Percentiles rank a stretch among this genome's conserved stretches.
Evolutionary conservation across 2,888 invertebrate genomes (phyloP).

Genomic region (Phortica magna): DNA sequence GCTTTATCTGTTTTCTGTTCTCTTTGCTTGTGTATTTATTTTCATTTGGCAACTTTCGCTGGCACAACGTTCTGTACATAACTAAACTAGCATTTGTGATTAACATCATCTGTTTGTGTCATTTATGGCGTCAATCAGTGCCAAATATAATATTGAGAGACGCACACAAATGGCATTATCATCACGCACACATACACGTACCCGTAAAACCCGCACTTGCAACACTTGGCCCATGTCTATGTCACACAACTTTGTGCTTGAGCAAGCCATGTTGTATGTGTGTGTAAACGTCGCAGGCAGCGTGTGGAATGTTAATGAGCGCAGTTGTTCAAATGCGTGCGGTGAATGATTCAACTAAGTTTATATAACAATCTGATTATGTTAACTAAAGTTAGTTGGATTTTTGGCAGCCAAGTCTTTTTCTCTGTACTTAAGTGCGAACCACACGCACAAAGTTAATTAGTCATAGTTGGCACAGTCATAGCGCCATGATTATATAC

Average conservation of each 20-base stretch:
- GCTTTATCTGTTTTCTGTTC: too few relatives aligned
- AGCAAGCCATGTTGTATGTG: background rate
- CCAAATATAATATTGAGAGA: slow-evolving; percentile 33
- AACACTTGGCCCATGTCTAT: background rate
- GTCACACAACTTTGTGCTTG: background rate
- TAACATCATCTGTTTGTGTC: slow-evolving; percentile 48
- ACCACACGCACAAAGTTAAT: slow-evolving; percentile 27
- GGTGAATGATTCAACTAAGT: background rate
- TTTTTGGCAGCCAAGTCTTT: background rate
- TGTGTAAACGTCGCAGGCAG: slow-evolving; percentile 31
- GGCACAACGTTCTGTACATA: too few relatives aligned
- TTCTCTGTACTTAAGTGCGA: slow-evolving; percentile 14
- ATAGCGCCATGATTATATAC: slow-evolving; percentile 1
- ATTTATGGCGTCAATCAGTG: slow-evolving; percentile 64
- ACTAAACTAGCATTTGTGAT: background rate
- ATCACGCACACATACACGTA: background rate
- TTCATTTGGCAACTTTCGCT: too few relatives aligned
- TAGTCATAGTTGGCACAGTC: slow-evolving; percentile 21
- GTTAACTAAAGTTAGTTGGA: slow-evolving; percentile 15
- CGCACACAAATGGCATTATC: background rate
- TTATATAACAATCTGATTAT: background rate
- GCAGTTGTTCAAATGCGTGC: slow-evolving; percentile 21
- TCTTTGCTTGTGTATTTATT: too few relatives aligned
- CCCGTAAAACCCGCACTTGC: background rate
- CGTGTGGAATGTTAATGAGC: slow-evolving; percentile 62